phyloP scores from a whole-genome alignment of 2,797 vertebrate species.

The Spinibarbus caldwelli region DNA sequence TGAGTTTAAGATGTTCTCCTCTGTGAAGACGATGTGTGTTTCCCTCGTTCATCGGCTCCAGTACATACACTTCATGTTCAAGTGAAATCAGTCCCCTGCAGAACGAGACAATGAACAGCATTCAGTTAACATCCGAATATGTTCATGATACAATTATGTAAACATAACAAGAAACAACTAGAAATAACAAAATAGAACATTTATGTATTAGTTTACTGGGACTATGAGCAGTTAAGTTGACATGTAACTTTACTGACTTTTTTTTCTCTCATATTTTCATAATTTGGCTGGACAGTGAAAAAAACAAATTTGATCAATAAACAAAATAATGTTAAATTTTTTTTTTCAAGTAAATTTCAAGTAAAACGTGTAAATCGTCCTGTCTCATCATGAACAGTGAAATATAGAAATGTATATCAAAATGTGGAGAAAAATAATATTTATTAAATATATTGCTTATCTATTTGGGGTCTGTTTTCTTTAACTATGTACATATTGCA shows the following conservation, averaged over 20 bases:
- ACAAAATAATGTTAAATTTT: background rate
- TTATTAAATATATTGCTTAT: background rate
- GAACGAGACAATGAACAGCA: slow-evolving; percentile 25
- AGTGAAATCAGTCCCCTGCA: slow-evolving; percentile 89
- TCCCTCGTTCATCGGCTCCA: slow-evolving; percentile 84
- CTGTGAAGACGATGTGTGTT: slow-evolving; percentile 84
- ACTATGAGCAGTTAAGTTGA: background rate
- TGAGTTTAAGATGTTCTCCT: slow-evolving; percentile 76
- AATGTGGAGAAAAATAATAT: background rate
- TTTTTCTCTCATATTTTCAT: background rate
- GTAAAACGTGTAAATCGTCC: too few relatives aligned
- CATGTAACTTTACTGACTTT: background rate
- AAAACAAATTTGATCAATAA: background rate
- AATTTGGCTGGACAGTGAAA: background rate
- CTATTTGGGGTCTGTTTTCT: background rate
- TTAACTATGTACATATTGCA: background rate
- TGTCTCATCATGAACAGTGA: background rate
- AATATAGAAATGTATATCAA: background rate
- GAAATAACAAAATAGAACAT: background rate
- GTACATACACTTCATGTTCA: slow-evolving; percentile 82
- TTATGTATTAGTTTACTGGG: background rate
- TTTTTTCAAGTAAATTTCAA: background rate
- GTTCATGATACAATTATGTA: background rate
- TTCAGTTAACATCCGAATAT: background rate
- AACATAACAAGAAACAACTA: too few relatives aligned